Evolutionary conservation across 2,888 invertebrate species (phyloP).

Genomic region (Melipona bicolor): DNA sequence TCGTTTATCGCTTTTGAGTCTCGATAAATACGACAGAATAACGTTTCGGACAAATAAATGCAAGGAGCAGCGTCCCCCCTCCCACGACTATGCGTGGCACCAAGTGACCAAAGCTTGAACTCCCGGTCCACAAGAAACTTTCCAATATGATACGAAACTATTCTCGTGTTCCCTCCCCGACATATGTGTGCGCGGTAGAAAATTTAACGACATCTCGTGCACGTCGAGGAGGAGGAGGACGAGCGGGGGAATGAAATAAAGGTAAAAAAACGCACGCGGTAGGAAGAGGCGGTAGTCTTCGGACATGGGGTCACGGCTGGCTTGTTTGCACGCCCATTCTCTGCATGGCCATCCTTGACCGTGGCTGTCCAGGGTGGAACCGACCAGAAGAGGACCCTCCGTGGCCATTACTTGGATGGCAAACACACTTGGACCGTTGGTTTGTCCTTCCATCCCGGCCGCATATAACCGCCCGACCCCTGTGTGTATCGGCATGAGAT

Average conservation of each 20-base stretch:
- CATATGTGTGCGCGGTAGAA: conserved; percentile 17
- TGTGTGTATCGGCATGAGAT: conserved; percentile 83
- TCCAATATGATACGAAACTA: conserved; percentile 17
- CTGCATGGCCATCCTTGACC: conserved; percentile 77
- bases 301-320: conserved; percentile 66
- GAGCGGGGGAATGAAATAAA: conserved; percentile 40
- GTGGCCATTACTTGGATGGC: conserved; percentile 84
- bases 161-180: neutral
- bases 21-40: too few relatives aligned
- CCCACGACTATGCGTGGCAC: neutral
- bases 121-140: neutral
- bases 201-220: conserved; percentile 15
- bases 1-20: neutral
- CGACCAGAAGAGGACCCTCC: conserved; percentile 73
- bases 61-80: too few relatives aligned
- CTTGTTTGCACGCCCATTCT: conserved; percentile 83
- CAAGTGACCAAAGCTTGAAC: neutral
- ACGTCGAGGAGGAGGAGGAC: conserved; percentile 9
- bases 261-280: conserved; percentile 40
- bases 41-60: neutral
- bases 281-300: conserved; percentile 42
- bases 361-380: conserved; percentile 66
- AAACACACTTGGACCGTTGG: conserved; percentile 83
- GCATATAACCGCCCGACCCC: conserved; percentile 68
- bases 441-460: conserved; percentile 75